Evolutionary conservation across 2,113 vertebrate species (phyloP), one percentile per base, ranked within the genome.

Genomic region (Spheniscus mendiculus): DNA sequence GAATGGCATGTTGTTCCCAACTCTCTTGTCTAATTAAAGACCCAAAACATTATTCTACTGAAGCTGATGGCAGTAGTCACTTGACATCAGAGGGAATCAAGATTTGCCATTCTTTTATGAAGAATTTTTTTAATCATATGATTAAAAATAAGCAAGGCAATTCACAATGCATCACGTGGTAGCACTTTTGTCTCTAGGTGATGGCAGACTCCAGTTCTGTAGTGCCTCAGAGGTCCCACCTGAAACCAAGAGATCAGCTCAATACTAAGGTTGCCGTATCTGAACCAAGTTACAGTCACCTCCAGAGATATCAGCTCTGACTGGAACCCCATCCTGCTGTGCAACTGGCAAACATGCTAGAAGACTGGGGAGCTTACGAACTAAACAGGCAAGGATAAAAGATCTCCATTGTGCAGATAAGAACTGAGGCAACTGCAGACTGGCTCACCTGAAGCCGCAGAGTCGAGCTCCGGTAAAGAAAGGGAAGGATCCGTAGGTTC

Each of bases 81-180:
- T 80, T 86, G 80, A 82, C 86, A 93, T 96, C 67, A 97, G 93
- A 95, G 58, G 26, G 50, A 83, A 95, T 72, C 16, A 27, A 79
- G 45, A 65, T 30, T 53, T 65, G 17, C 13, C 45, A 40, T 87
- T 91, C 25, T 76, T 85, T 89, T 61, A 59, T 53, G 55, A 76
- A 58, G 44, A 90, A 42, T 56, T 95, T 80, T 91, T 96, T 97
- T 93, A 90, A 77, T 49, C 30, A 8, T 38, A 26, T 36, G 25
- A 44, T 89, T 72, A 26, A 53, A 85, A 89, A 52, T 17, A 87
- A 23, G 7, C 25, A 65, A 95, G 58, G 9, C 10, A 72, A 65
- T 79, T 84, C 53, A 50, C 13, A 65, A 3, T 22, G 26, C 34
- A 34, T 73, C 49, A 50, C 0, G 1, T 47, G 12, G 34, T 47